Conservation (phyloP, 2,888 invertebrate species). For the Elegia similella region DNA sequence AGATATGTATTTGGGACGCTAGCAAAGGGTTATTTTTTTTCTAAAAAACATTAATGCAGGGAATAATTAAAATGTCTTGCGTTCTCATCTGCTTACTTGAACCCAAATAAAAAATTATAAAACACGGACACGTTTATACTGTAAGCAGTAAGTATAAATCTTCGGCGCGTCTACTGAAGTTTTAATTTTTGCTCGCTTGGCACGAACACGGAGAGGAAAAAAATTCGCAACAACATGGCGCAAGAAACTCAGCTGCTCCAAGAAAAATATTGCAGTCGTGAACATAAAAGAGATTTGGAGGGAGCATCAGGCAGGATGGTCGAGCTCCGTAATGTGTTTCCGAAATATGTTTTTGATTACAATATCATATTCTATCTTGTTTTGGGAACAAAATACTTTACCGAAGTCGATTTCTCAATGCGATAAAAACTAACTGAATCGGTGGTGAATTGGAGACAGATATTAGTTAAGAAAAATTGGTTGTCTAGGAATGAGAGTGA, state of each 20-base stretch:
- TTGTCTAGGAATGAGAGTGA: too few species aligned
- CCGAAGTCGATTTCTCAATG: too few species aligned
- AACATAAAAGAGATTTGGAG: neutral
- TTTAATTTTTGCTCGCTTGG: neutral
- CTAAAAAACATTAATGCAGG: too few species aligned
- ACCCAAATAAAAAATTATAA: neutral
- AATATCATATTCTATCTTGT: neutral
- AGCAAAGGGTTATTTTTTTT: too few species aligned
- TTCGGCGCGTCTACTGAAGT: neutral
- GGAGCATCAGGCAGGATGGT: neutral
- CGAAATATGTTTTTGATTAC: slow-evolving; percentile 3
- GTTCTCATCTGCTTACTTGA: too few species aligned
- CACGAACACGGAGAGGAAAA: neutral
- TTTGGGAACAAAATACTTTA: too few species aligned
- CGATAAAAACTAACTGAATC: too few species aligned
- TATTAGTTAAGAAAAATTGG: too few species aligned
- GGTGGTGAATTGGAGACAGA: too few species aligned
- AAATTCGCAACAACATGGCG: slow-evolving; percentile 2
- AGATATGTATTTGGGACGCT: too few species aligned
- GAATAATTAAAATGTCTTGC: too few species aligned
- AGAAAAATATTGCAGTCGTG: slow-evolving; percentile 3
- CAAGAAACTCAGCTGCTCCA: neutral
- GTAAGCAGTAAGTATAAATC: neutral
- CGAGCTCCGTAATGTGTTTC: neutral
- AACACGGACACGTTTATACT: neutral